Evolutionary conservation across 2,113 vertebrate genomes (phyloP).

Genomic region (Ceratotherium simum): DNA sequence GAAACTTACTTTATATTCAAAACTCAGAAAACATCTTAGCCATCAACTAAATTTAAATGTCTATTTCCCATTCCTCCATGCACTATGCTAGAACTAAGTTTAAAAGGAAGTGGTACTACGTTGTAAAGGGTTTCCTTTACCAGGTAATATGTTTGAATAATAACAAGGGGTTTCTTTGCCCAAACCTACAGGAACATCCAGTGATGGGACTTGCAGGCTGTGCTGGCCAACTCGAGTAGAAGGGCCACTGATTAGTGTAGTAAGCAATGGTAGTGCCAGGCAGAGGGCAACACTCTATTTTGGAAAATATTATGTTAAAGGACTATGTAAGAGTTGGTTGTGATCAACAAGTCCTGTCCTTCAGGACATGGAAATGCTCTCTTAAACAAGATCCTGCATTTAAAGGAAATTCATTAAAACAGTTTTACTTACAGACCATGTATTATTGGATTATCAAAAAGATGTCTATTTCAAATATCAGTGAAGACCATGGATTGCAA

Average conservation of each 20-base stretch:
- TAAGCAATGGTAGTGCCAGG: not conserved
- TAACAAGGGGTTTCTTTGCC: not conserved
- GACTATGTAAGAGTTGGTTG: not conserved
- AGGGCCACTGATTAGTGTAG: not conserved
- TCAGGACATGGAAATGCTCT: not conserved
- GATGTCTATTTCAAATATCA: not conserved
- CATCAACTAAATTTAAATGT: not conserved
- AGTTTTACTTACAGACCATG: not conserved
- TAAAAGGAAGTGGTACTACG: not conserved
- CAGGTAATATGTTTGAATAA: not conserved
- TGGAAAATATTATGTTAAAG: not conserved
- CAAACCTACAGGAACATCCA: not conserved
- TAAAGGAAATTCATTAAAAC: not conserved
- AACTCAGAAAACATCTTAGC: not conserved
- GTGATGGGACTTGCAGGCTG: no score
- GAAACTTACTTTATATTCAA: not conserved
- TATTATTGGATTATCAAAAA: not conserved
- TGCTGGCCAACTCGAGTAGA: not conserved
- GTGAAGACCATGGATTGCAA: not conserved
- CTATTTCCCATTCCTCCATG: not conserved
- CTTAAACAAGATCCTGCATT: not conserved
- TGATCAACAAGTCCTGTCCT: not conserved
- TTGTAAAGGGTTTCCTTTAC: not conserved
- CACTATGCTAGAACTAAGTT: not conserved
- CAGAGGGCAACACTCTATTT: not conserved